A percentile compares a stretch with the other conserved stretches of the same genome.
Evolutionary conservation across 2,888 invertebrate genomes (phyloP).

Genomic region (Leucophenga montana): DNA sequence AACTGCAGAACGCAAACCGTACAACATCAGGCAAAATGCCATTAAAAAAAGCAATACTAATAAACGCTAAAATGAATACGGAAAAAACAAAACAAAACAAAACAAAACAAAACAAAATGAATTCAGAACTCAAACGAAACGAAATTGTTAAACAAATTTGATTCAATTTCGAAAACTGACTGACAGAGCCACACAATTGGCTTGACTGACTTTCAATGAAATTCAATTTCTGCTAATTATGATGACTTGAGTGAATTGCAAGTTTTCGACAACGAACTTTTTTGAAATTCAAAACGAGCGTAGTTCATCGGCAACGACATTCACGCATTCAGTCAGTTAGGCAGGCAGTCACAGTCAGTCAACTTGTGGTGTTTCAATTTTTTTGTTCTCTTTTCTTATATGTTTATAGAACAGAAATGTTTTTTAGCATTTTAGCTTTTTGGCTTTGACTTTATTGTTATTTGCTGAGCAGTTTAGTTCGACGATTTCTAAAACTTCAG

Average conservation of each 20-base stretch:
- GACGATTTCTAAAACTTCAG: neutral
- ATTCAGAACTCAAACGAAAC: neutral
- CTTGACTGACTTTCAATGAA: slow-evolving; percentile 29
- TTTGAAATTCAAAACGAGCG: neutral
- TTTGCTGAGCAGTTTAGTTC: neutral
- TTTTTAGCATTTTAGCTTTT: neutral
- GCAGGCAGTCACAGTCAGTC: no score
- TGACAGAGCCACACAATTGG: no score
- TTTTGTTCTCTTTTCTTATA: slow-evolving; percentile 1
- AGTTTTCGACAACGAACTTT: neutral
- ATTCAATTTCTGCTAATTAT: slow-evolving; percentile 34
- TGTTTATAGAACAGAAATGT: no score
- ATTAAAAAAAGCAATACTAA: slow-evolving; percentile 18
- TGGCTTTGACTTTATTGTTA: neutral
- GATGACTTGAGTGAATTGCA: slow-evolving; percentile 14
- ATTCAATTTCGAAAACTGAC: slow-evolving; percentile 30
- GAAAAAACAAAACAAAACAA: neutral
- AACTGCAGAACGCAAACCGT: neutral
- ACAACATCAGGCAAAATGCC: neutral
- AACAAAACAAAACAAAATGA: neutral
- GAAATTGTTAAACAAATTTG: slow-evolving; percentile 16
- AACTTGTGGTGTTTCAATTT: neutral
- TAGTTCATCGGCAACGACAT: neutral
- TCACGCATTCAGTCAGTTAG: no score
- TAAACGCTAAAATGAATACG: slow-evolving; percentile 9